phyloP scores from a whole-genome alignment of 2,113 vertebrate species.

The Parus major region DNA sequence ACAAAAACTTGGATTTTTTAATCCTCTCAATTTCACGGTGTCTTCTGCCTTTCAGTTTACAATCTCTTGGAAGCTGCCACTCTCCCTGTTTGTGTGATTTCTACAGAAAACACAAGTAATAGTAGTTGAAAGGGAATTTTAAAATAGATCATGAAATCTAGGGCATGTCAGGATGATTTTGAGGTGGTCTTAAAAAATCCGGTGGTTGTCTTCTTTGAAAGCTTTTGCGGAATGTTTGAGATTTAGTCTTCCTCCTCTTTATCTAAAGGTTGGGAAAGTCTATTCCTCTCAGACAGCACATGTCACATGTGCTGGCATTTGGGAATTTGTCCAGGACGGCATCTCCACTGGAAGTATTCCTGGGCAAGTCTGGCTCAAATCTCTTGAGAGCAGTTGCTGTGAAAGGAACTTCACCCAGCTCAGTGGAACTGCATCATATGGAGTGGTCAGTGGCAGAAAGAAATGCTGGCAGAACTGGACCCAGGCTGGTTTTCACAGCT shows the following conservation, averaged over 20 bases:
- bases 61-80: not conserved
- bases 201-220: not conserved
- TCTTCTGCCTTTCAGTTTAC: not conserved
- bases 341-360: not conserved
- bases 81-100: not conserved
- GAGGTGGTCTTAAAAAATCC: conserved; percentile 26
- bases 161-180: not conserved
- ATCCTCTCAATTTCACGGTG: not conserved
- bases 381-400: not conserved
- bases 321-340: not conserved
- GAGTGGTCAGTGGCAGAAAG: not conserved
- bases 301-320: not conserved
- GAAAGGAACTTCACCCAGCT: not conserved
- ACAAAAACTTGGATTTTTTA: not conserved
- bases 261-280: not conserved
- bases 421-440: not conserved
- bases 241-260: not conserved
- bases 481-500: not conserved
- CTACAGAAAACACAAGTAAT: not conserved
- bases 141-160: conserved; percentile 23
- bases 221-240: not conserved
- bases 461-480: not conserved
- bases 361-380: not conserved
- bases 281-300: not conserved
- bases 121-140: conserved; percentile 6